phyloP scores from a whole-genome alignment of 2,888 invertebrate species.

The Entomobrya multifasciata region DNA sequence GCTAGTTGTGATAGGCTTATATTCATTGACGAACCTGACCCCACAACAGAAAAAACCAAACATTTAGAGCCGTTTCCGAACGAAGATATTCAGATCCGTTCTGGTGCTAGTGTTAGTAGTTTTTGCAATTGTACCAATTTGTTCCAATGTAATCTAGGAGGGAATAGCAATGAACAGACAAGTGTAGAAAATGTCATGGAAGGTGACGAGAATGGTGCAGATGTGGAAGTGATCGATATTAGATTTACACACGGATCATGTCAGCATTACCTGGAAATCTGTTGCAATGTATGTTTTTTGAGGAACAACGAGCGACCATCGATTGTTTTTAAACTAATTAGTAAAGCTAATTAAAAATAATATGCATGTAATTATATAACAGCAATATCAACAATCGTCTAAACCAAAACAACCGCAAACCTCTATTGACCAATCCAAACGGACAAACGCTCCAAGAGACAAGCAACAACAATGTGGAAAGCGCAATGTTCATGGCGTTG shows the following conservation, averaged over 20 bases:
- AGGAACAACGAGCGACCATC: too few relatives aligned
- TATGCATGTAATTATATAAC: background rate
- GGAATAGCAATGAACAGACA: conserved; percentile 3
- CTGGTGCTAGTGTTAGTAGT: background rate
- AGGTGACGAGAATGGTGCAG: conserved; percentile 84
- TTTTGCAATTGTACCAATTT: conserved; percentile 67
- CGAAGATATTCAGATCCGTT: background rate
- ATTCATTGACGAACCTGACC: too few relatives aligned
- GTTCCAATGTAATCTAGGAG: conserved; percentile 63
- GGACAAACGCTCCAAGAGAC: background rate
- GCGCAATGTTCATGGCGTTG: conserved; percentile 84
- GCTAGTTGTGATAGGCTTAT: too few relatives aligned
- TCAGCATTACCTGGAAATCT: conserved; percentile 88
- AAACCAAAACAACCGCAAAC: background rate
- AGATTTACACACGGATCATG: conserved; percentile 82
- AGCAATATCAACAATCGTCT: conserved; percentile 13
- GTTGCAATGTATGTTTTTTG: conserved; percentile 82
- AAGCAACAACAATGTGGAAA: conserved; percentile 72
- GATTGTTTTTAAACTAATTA: too few relatives aligned
- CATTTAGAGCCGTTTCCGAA: background rate
- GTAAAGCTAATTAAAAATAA: too few relatives aligned
- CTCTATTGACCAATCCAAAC: too few relatives aligned
- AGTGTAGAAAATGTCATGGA: conserved; percentile 30
- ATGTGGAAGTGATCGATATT: conserved; percentile 89
- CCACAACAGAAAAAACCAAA: too few relatives aligned